phyloP scores from a whole-genome alignment of 37 sponge, comb jelly and placozoan genomes.

The Bolinopsis microptera region DNA sequence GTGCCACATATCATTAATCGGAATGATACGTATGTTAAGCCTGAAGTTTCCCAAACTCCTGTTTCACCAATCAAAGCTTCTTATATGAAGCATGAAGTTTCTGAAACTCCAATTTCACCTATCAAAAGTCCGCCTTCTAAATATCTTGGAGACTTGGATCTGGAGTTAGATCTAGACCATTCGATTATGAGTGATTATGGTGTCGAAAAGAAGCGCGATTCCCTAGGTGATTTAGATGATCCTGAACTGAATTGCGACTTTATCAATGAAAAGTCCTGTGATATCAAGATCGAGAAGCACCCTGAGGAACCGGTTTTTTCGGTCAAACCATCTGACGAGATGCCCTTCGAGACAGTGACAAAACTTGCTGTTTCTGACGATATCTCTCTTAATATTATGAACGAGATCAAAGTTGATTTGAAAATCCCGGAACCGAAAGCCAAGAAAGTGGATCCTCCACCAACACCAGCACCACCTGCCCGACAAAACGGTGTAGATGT shows the following conservation, averaged over 20 bases:
- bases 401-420: constrained; percentile 14
- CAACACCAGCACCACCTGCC: not conserved
- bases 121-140: not conserved
- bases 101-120: not conserved
- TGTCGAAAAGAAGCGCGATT: not conserved
- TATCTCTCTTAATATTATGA: constrained; percentile 32
- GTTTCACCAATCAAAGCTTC: not conserved
- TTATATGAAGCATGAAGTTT: too few species aligned
- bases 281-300: not conserved
- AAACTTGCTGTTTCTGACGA: constrained; percentile 40
- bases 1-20: not conserved
- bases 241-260: constrained; percentile 38
- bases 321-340: not conserved
- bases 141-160: not conserved
- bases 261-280: not conserved
- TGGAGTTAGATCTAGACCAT: not conserved
- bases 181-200: not conserved
- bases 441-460: not conserved
- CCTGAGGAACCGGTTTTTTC: not conserved
- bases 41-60: not conserved
- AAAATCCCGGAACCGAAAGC: not conserved
- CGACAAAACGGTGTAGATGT: not conserved
- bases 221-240: constrained; percentile 1
- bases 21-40: not conserved
- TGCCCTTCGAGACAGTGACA: not conserved